Evolutionary conservation across 2,797 vertebrate species (phyloP).

Genomic region (Fratercula arctica): DNA sequence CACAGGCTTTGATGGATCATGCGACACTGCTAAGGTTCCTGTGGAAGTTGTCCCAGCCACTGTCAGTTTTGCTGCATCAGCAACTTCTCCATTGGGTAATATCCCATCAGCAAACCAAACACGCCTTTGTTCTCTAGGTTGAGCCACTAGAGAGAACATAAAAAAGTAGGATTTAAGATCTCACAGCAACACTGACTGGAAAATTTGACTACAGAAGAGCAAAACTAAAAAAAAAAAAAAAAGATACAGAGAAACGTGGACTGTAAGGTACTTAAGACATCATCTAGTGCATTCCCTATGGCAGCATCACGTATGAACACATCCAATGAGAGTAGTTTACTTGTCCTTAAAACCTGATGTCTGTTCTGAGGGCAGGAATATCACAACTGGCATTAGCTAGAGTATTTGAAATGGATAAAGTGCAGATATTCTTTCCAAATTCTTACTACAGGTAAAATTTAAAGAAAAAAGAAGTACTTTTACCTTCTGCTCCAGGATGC

Average conservation of each 20-base stretch:
- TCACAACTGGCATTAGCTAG: neutral
- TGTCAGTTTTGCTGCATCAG: slow-evolving; percentile 87
- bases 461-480: slow-evolving; percentile 48
- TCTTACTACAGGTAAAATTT: neutral
- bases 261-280: neutral
- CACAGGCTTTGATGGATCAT: slow-evolving; percentile 84
- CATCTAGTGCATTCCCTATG: neutral
- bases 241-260: neutral
- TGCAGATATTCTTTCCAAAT: neutral
- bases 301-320: neutral
- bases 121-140: slow-evolving; percentile 92
- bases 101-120: slow-evolving; percentile 98
- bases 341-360: neutral
- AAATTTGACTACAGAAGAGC: neutral
- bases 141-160: slow-evolving; percentile 71
- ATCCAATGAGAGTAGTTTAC: neutral
- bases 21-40: slow-evolving; percentile 82
- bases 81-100: slow-evolving; percentile 92
- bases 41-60: slow-evolving; percentile 79
- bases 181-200: neutral
- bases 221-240: neutral
- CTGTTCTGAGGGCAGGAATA: neutral
- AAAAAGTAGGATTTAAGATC: slow-evolving; percentile 18
- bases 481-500: slow-evolving; percentile 92
- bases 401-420: slow-evolving; percentile 10